These are phyloP conservation scores for Invenusta paracnida DNA, from an alignment of 2,888 invertebrate species.

Conservation along the genomic window DNA sequence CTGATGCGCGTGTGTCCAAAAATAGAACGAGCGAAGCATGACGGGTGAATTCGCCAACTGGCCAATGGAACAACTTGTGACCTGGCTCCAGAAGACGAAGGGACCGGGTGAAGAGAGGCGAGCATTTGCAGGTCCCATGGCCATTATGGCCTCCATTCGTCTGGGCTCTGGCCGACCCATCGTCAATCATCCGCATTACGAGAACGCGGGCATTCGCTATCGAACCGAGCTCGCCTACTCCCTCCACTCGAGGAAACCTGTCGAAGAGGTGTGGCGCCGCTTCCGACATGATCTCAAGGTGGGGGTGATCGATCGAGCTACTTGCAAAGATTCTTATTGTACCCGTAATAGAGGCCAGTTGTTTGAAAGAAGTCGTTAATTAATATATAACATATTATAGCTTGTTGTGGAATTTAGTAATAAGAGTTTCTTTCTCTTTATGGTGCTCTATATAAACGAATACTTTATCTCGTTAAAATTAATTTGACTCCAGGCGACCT, in stretches of 20 bases:
- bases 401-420: not conserved
- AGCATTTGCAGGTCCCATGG: slow-evolving; percentile 77
- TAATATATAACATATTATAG: not conserved
- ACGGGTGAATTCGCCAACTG: slow-evolving; percentile 69
- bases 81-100: slow-evolving; percentile 70
- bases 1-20: too few species aligned
- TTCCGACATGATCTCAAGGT: slow-evolving; percentile 62
- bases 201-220: slow-evolving; percentile 74
- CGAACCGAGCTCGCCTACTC: slow-evolving; percentile 76
- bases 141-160: slow-evolving; percentile 75
- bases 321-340: too few species aligned
- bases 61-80: slow-evolving; percentile 71
- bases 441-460: too few species aligned
- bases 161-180: slow-evolving; percentile 73
- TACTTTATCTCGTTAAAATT: not conserved
- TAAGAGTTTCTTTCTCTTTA: not conserved
- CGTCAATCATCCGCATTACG: slow-evolving; percentile 81
- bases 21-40: slow-evolving; percentile 55
- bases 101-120: slow-evolving; percentile 56
- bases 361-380: not conserved
- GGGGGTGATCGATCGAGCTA: not conserved
- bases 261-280: slow-evolving; percentile 69
- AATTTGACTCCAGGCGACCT: slow-evolving; percentile 67
- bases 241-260: slow-evolving; percentile 72
- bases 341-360: too few species aligned